These are phyloP conservation scores for Thaleichthys pacificus DNA, from an alignment of 2,797 vertebrate species.

Conservation along the genomic window DNA sequence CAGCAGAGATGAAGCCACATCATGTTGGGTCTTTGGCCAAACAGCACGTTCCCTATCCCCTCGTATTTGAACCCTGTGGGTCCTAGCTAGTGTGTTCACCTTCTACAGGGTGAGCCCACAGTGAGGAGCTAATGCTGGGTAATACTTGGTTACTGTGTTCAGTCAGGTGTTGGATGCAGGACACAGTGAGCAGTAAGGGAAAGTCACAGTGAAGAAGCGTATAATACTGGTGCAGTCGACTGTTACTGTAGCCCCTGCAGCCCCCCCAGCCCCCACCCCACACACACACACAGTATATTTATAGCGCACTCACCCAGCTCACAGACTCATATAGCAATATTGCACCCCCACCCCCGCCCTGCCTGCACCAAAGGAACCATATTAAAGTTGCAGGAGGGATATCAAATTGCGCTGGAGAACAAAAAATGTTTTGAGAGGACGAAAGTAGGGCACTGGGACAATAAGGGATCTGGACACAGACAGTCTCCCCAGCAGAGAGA, in stretches of 20 bases:
- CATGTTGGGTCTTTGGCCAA: too few relatives aligned
- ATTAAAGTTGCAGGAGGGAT: constrained; percentile 79
- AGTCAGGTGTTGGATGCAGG: too few relatives aligned
- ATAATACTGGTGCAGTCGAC: too few relatives aligned
- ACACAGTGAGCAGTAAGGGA: too few relatives aligned
- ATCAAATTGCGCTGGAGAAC: constrained; percentile 69
- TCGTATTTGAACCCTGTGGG: too few relatives aligned
- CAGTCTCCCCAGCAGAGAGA: not conserved
- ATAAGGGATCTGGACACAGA: constrained; percentile 17
- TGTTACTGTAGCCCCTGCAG: too few relatives aligned
- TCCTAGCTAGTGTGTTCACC: too few relatives aligned
- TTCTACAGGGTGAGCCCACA: too few relatives aligned
- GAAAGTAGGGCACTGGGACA: constrained; percentile 77
- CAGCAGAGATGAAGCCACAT: not conserved
- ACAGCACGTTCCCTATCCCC: too few relatives aligned
- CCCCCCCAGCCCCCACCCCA: not conserved
- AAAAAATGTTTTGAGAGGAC: constrained; percentile 58
- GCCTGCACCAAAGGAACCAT: constrained; percentile 61
- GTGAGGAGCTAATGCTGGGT: too few relatives aligned
- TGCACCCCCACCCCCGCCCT: constrained; percentile 28
- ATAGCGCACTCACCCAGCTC: constrained; percentile 44
- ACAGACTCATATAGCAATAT: constrained; percentile 31
- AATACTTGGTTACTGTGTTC: too few relatives aligned
- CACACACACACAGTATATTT: constrained; percentile 42
- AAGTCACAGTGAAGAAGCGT: too few relatives aligned